Conservation (phyloP, 2,888 invertebrate species). For the Rhamphomyia laevipes region DNA sequence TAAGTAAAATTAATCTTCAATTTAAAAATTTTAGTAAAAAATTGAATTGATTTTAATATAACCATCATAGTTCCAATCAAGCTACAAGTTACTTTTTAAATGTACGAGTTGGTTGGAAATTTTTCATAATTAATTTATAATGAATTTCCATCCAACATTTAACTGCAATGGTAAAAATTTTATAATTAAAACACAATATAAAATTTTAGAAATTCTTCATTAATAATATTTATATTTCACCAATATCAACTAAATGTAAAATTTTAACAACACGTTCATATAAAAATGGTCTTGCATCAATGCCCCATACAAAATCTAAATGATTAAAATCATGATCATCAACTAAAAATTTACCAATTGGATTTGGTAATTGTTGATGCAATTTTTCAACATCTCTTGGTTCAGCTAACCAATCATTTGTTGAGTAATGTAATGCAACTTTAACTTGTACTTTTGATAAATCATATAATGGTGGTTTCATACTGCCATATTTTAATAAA, state of each 20-base stretch:
- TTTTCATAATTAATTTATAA: too few relatives aligned
- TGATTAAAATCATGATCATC: slow-evolving; percentile 50
- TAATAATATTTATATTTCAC: slow-evolving; percentile 1
- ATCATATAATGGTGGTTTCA: slow-evolving; percentile 47
- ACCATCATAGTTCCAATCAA: too few relatives aligned
- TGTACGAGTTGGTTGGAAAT: too few relatives aligned
- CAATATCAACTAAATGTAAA: slow-evolving; percentile 33
- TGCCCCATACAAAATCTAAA: slow-evolving; percentile 58
- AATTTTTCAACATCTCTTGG: slow-evolving; percentile 40
- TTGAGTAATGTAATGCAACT: slow-evolving; percentile 52
- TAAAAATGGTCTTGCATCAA: slow-evolving; percentile 46
- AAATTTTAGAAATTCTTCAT: neutral
- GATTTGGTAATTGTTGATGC: slow-evolving; percentile 26
- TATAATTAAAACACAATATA: too few relatives aligned
- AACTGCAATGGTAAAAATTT: too few relatives aligned
- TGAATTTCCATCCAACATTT: too few relatives aligned
- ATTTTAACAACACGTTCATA: slow-evolving; percentile 45
- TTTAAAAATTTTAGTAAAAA: too few relatives aligned
- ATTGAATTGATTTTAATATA: too few relatives aligned
- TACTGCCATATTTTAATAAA: slow-evolving; percentile 41
- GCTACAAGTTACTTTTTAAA: too few relatives aligned
- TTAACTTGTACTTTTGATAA: slow-evolving; percentile 45
- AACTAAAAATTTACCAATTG: slow-evolving; percentile 41
- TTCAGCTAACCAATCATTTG: slow-evolving; percentile 53
- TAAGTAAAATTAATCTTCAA: too few relatives aligned